A percentile compares a stretch with the other conserved stretches of the same genome.
phyloP scores from a whole-genome alignment of 92 coral and sea anemone species.

The Epizoanthus illoricatus region DNA sequence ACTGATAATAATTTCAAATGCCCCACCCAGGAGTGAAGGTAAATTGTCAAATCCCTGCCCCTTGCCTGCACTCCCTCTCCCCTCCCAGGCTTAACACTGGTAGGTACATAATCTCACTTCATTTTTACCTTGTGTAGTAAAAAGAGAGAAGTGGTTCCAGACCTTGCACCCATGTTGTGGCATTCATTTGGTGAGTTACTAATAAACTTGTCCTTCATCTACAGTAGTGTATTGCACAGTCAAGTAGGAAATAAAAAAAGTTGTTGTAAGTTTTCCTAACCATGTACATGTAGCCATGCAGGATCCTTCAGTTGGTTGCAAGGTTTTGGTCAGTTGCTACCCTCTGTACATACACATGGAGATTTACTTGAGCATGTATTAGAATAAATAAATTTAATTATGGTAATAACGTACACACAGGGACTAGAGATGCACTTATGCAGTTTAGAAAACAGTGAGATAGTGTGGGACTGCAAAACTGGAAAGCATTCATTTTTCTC shows the following conservation, averaged over 20 bases:
- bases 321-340: too few species aligned
- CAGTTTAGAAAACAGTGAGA: neutral
- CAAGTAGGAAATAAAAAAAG: neutral
- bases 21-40: too few species aligned
- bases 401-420: too few species aligned
- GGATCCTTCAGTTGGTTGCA: neutral
- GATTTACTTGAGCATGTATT: too few species aligned
- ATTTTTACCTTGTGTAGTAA: slow-evolving; percentile 60
- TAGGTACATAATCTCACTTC: neutral
- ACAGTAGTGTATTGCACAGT: neutral
- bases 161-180: slow-evolving; percentile 99
- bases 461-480: too few species aligned
- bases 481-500: neutral
- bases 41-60: too few species aligned
- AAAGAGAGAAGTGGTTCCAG: slow-evolving; percentile 97
- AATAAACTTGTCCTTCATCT: neutral
- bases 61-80: too few species aligned
- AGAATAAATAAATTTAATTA: too few species aligned
- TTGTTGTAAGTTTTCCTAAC: neutral
- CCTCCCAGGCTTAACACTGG: neutral
- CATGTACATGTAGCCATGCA: neutral
- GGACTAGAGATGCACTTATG: neutral
- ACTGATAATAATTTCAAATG: too few species aligned
- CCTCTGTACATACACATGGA: too few species aligned
- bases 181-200: slow-evolving; percentile 92